phyloP scores from a whole-genome alignment of 2,797 vertebrate genomes.

The Scyliorhinus canicula region DNA sequence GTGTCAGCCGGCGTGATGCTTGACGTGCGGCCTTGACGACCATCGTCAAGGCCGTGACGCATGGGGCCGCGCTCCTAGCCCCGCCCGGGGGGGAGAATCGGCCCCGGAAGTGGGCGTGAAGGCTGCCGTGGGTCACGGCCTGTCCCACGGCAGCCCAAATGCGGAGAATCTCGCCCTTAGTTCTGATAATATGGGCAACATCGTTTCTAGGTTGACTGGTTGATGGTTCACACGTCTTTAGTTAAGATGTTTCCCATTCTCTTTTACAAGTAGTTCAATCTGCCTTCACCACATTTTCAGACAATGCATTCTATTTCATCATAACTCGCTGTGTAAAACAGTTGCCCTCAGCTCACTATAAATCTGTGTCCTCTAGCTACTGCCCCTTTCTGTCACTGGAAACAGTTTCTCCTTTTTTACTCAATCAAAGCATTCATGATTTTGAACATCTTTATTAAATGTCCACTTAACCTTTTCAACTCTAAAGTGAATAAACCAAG shows the following conservation, averaged over 20 bases:
- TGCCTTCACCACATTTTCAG: background rate
- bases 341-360: background rate
- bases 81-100: too few species aligned
- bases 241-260: background rate
- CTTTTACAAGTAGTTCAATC: background rate
- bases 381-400: background rate
- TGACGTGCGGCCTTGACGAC: too few species aligned
- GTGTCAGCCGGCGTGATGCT: too few species aligned
- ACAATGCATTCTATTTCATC: background rate
- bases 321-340: background rate
- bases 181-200: background rate
- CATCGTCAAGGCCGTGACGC: too few species aligned
- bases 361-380: background rate
- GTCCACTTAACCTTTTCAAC: background rate
- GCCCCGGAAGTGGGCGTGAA: too few species aligned
- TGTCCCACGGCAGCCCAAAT: too few species aligned
- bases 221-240: too few species aligned
- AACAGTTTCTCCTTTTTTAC: background rate
- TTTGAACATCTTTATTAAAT: too few species aligned
- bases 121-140: too few species aligned
- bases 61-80: too few species aligned
- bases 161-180: too few species aligned
- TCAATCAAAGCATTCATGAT: background rate
- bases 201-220: background rate
- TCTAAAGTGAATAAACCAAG: background rate